Evolutionary conservation across 2,113 vertebrate species (phyloP).

Genomic region (Synchiropus splendidus): DNA sequence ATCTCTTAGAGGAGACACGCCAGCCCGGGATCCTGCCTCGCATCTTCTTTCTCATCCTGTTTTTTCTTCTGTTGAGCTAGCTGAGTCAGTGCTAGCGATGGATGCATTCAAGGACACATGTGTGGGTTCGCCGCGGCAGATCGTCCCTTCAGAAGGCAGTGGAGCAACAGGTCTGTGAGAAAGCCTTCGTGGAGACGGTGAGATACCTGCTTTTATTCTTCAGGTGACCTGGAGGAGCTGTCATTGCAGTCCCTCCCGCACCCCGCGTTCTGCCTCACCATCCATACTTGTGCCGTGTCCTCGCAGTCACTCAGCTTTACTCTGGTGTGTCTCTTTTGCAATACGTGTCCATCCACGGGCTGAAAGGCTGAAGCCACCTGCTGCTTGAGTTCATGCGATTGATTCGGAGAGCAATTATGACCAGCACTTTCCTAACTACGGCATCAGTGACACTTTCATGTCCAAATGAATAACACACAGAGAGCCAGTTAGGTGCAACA

Average conservation of each 20-base stretch:
- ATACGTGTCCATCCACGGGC: conserved; percentile 12
- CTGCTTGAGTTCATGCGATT: conserved; percentile 33
- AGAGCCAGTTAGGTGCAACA: conserved; percentile 57
- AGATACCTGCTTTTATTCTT: conserved; percentile 33
- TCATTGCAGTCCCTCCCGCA: conserved; percentile 42
- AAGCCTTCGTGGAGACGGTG: conserved; percentile 55
- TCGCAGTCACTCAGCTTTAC: conserved; percentile 27
- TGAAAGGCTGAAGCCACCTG: conserved; percentile 39
- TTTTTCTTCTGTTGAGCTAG: conserved; percentile 27
- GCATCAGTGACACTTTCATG: conserved; percentile 16
- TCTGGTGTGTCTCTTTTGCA: conserved; percentile 22
- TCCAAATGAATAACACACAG: conserved; percentile 32
- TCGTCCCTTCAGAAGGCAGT: conserved; percentile 32
- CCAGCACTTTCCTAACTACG: conserved; percentile 23
- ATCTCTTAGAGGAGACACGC: conserved; percentile 34
- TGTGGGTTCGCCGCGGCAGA: conserved; percentile 19
- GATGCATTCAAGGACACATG: conserved; percentile 26
- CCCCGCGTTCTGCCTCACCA: conserved; percentile 16
- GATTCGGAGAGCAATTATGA: no score
- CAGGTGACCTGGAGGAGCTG: conserved; percentile 24
- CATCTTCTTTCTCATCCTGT: conserved; percentile 15
- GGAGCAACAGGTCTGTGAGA: conserved; percentile 65
- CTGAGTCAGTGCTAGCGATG: conserved; percentile 28
- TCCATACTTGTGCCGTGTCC: conserved; percentile 42
- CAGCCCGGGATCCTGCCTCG: conserved; percentile 26